Conservation (phyloP, 2,888 invertebrate species). For the Callimorpha dominula region DNA sequence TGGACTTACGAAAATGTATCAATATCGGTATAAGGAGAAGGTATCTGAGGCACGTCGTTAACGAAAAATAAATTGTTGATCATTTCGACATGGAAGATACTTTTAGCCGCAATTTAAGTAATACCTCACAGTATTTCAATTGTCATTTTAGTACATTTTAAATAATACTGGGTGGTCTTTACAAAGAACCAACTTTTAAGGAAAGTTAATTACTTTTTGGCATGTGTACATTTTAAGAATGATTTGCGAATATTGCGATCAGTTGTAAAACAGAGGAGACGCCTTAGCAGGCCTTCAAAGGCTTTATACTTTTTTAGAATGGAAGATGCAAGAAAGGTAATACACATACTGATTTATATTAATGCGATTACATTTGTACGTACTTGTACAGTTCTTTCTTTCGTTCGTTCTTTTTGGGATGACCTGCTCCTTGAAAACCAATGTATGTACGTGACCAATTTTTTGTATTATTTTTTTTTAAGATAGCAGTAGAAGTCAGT, state of each 20-base stretch:
- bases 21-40: constrained; percentile 37
- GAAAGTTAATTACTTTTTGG: background rate
- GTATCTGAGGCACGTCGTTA: constrained; percentile 29
- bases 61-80: constrained; percentile 9
- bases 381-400: too few relatives aligned
- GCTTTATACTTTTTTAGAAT: background rate
- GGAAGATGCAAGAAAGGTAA: background rate
- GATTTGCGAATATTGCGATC: background rate
- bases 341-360: background rate
- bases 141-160: background rate
- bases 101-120: background rate
- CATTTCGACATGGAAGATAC: background rate
- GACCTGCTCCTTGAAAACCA: too few relatives aligned
- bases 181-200: background rate
- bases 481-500: background rate
- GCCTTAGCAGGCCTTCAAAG: background rate
- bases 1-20: constrained; percentile 42
- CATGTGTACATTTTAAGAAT: background rate
- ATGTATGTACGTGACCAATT: background rate
- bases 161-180: background rate
- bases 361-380: background rate
- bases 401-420: too few relatives aligned
- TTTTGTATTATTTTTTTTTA: background rate
- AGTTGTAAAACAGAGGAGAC: background rate
- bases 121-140: background rate